Conservation (phyloP, 2,113 vertebrate species). For the Antigone vipio region DNA sequence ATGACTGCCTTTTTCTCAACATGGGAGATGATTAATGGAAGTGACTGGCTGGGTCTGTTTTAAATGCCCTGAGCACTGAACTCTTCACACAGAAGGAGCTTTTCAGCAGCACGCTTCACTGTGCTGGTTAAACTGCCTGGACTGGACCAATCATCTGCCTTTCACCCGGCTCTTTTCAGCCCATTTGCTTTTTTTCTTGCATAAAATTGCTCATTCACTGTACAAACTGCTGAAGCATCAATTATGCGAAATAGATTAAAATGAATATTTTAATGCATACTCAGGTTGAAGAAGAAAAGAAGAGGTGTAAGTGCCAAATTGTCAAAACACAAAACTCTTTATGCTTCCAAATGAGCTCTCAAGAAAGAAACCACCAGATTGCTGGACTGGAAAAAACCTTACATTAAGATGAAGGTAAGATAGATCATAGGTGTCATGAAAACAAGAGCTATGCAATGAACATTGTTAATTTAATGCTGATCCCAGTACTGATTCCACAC, state of each 20-base stretch:
- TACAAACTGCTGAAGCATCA: conserved; percentile 25
- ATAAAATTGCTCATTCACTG: background rate
- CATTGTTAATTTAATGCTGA: background rate
- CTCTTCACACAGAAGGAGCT: background rate
- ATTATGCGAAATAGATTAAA: background rate
- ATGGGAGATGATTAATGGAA: background rate
- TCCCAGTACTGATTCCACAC: background rate
- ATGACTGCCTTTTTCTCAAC: background rate
- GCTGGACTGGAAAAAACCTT: background rate
- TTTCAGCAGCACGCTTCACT: background rate
- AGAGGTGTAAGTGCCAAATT: background rate
- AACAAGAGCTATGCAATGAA: background rate
- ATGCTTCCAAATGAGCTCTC: conserved; percentile 26
- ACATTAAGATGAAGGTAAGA: background rate
- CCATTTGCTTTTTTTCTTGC: background rate
- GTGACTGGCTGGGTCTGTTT: background rate
- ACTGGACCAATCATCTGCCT: background rate
- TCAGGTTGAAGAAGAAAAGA: background rate
- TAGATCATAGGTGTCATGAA: background rate
- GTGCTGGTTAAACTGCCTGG: background rate
- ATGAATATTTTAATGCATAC: background rate
- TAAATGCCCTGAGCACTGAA: background rate
- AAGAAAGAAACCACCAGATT: background rate
- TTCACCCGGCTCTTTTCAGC: background rate
- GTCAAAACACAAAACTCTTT: background rate